Evolutionary conservation across 2,113 vertebrate species (phyloP), one percentile per base, ranked within the genome.

Genomic region (Gasterosteus nipponicus): DNA sequence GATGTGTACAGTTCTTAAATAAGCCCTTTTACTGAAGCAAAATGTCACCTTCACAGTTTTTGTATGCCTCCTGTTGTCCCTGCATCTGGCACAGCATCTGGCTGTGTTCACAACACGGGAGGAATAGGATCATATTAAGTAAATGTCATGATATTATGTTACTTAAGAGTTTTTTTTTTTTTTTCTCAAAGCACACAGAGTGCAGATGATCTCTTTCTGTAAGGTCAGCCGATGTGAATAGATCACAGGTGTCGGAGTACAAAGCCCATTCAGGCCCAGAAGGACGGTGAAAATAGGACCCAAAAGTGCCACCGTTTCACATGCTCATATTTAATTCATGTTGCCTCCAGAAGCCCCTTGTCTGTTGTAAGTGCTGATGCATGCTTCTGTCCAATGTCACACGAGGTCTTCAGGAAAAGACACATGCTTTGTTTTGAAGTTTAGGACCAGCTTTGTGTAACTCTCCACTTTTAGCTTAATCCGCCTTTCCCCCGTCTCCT

Each of bases 321-420:
- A 51, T 77, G 78, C 79, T 86, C 86, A 89, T 91, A 82, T 87
- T 85, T 91, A 86, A 92, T 92, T 90, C 87, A 89, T 86, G 75
- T 69, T 78, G 66, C 68, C 59, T 84, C 75, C 58, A 39, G 69
- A 84, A 80, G 73, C 53, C 38, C 29, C 65, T 77, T 72, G 26
- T 44, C 15, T 57, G 56, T 67, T 81, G 69, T 78, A 90, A 89
- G 89, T 86, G 88, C 89, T 90, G 89, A 91, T 86, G 73, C 77
- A 74, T 73, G 80, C 58, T 82, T 76, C 72, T 77, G 73, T 73
- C 69, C 65, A 81, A 64, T 57, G 73, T 77, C 87, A 67, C 78
- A 72, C 0, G 16, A 73, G 81, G 78, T 81, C 72, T 64, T 74
- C 38, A 69, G 46, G 69, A 83, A 19, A 53, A 53, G 16, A 67